Evolutionary conservation across 1,140 invertebrate genomes (phyloP).

Genomic region (Tetramorium alpestre): DNA sequence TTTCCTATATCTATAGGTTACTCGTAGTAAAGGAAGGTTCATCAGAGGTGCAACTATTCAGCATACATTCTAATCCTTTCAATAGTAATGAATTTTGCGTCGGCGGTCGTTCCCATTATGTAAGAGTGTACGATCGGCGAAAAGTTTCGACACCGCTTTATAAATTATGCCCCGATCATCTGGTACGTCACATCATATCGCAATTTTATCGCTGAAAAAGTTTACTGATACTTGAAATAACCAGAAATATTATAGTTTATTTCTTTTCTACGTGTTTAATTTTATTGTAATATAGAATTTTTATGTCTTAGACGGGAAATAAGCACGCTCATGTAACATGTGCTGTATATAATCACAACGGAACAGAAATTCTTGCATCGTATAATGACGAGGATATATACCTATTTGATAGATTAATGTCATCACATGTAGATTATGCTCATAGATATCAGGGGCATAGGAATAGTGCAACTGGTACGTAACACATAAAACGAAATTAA

Average conservation of each 20-base stretch:
- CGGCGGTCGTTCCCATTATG: slow-evolving; percentile 89
- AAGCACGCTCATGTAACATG: slow-evolving; percentile 90
- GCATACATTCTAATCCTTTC: slow-evolving; percentile 94
- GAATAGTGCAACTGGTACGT: slow-evolving; percentile 89
- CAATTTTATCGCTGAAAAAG: neutral
- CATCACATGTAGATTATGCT: slow-evolving; percentile 87
- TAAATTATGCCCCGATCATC: slow-evolving; percentile 87
- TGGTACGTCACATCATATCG: slow-evolving; percentile 79
- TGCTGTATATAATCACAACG: slow-evolving; percentile 96
- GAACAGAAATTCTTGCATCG: slow-evolving; percentile 95
- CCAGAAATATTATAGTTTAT: neutral
- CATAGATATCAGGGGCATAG: slow-evolving; percentile 93
- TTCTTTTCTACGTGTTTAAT: neutral
- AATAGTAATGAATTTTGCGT: slow-evolving; percentile 93
- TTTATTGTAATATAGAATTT: slow-evolving; percentile 43
- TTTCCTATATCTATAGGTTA: slow-evolving; percentile 86
- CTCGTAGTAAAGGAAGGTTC: slow-evolving; percentile 88
- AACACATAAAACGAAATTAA: neutral
- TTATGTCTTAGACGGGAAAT: slow-evolving; percentile 57
- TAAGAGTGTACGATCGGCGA: slow-evolving; percentile 91
- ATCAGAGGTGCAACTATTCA: slow-evolving; percentile 91
- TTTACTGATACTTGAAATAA: neutral
- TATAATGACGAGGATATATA: slow-evolving; percentile 98
- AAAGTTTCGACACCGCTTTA: slow-evolving; percentile 84
- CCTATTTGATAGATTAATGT: slow-evolving; percentile 90